Percentiles rank a stretch among this genome's conserved stretches.
Evolutionary conservation across 2,888 invertebrate genomes (phyloP).

Genomic region (Agapostemon virescens): DNA sequence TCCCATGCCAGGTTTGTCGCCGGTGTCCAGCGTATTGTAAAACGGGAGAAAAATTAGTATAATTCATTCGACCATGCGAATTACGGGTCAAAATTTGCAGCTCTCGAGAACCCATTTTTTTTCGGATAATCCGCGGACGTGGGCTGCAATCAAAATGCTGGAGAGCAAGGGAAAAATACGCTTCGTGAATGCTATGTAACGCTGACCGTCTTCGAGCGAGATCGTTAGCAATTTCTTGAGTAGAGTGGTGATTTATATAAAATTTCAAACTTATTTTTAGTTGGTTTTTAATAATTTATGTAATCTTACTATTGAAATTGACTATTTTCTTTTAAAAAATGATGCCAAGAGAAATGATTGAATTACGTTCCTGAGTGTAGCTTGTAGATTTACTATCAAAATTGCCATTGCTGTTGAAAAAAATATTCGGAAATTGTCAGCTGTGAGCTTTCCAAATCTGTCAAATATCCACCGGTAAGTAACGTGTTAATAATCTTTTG

Average conservation of each 20-base stretch:
- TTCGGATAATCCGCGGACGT: not conserved
- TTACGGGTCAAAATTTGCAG: not conserved
- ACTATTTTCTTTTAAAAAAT: too few relatives aligned
- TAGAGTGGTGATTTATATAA: not conserved
- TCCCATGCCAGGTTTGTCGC: not conserved
- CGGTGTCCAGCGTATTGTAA: not conserved
- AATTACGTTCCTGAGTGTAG: too few relatives aligned
- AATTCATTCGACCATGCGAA: conserved; percentile 4
- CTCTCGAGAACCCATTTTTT: conserved; percentile 7
- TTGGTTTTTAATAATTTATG: not conserved
- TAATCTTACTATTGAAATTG: too few relatives aligned
- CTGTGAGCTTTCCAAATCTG: too few relatives aligned
- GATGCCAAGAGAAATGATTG: too few relatives aligned
- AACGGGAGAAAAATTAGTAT: conserved; percentile 4
- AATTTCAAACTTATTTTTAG: not conserved
- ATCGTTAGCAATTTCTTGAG: not conserved
- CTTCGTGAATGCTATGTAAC: not conserved
- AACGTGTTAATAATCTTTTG: too few relatives aligned
- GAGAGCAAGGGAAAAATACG: not conserved
- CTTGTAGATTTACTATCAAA: too few relatives aligned
- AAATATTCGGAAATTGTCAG: too few relatives aligned
- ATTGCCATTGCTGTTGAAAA: too few relatives aligned
- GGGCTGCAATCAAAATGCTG: not conserved
- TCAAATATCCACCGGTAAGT: too few relatives aligned
- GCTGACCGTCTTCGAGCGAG: not conserved